Evolutionary conservation across 1,140 invertebrate species (phyloP).

Genomic region (Phortica variegata): DNA sequence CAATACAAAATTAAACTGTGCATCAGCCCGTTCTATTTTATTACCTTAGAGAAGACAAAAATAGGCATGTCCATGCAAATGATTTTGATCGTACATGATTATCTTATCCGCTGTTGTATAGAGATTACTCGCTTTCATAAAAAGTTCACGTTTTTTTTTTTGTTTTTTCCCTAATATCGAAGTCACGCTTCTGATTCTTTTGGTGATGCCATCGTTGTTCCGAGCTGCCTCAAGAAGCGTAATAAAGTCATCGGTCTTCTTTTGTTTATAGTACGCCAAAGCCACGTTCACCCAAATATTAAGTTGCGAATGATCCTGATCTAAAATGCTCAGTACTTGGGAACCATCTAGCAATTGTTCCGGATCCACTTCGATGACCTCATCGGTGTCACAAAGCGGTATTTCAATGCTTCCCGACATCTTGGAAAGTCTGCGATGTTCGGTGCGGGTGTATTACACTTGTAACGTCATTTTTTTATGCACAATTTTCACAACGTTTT

Average conservation of each 20-base stretch:
- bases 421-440: no score
- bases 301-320: conserved; percentile 89
- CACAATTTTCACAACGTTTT: no score
- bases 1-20: conserved; percentile 99
- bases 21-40: conserved; percentile 99
- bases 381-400: conserved; percentile 86
- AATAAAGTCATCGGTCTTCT: conserved; percentile 89
- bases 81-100: conserved; percentile 99
- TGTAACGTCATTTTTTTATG: no score
- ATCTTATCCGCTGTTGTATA: conserved; percentile 99
- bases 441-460: no score
- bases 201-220: conserved; percentile 82
- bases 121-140: conserved; percentile 93
- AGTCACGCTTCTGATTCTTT: conserved; percentile 93
- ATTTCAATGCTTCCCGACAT: conserved; percentile 83
- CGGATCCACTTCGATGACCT: conserved; percentile 93
- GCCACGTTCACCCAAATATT: conserved; percentile 95
- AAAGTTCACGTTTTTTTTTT: conserved; percentile 95
- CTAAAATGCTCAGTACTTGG: conserved; percentile 91
- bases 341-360: conserved; percentile 92
- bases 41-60: conserved; percentile 98
- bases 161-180: conserved; percentile 94
- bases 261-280: conserved; percentile 94
- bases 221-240: conserved; percentile 88
- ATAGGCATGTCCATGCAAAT: conserved; percentile 95